Conservation (phyloP, 2,113 vertebrate species). For the Myxocyprinus asiaticus region DNA sequence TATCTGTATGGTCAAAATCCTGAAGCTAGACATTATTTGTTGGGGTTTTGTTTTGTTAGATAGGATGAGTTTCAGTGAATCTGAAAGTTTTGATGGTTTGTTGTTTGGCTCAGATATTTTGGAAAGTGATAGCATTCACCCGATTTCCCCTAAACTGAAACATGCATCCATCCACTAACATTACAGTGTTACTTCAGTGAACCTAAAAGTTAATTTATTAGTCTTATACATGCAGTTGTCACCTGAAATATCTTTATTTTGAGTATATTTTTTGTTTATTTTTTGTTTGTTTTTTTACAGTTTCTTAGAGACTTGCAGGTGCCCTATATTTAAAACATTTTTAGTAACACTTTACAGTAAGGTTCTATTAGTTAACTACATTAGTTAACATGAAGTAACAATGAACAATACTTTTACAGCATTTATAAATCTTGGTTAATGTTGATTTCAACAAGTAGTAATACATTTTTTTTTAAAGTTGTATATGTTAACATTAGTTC, state of each 20-base stretch:
- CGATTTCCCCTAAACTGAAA: not conserved
- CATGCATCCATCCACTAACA: not conserved
- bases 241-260: not conserved
- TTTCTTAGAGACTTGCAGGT: not conserved
- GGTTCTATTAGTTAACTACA: too few species aligned
- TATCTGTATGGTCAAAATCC: not conserved
- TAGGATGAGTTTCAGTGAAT: not conserved
- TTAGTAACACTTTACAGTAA: too few species aligned
- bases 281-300: not conserved
- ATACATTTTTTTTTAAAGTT: too few species aligned
- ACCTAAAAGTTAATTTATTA: not conserved
- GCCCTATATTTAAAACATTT: not conserved
- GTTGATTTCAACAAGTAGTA: too few species aligned
- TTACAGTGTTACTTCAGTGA: not conserved
- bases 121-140: not conserved
- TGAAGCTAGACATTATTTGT: not conserved
- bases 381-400: too few species aligned
- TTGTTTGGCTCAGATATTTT: not conserved
- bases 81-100: not conserved
- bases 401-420: too few species aligned
- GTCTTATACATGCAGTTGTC: not conserved
- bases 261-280: too few species aligned
- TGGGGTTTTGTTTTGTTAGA: not conserved
- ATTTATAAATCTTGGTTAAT: too few species aligned
- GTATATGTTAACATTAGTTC: too few species aligned